Conservation (phyloP, 2,113 vertebrate genomes). For the Bombycilla garrulus region DNA sequence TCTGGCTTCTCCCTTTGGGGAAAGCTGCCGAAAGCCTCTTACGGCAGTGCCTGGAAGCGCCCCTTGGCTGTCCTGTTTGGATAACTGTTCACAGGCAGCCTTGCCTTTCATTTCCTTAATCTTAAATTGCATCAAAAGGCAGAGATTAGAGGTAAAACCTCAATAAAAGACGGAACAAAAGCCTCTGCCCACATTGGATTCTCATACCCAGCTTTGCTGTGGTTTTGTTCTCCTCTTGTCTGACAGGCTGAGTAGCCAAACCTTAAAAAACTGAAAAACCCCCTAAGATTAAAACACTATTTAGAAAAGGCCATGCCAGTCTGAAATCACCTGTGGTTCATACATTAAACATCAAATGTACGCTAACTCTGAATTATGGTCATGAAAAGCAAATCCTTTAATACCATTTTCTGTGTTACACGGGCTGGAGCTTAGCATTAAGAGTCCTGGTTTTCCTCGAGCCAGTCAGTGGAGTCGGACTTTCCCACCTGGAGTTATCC, state of each 20-base stretch:
- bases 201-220: constrained; percentile 65
- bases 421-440: constrained; percentile 67
- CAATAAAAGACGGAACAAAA: constrained; percentile 77
- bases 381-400: constrained; percentile 82
- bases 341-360: constrained; percentile 83
- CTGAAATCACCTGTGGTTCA: constrained; percentile 80
- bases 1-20: neutral
- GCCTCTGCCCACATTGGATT: constrained; percentile 67
- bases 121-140: constrained; percentile 81
- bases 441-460: constrained; percentile 19
- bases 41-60: constrained; percentile 47
- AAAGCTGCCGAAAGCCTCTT: constrained; percentile 62
- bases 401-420: constrained; percentile 73
- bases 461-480: neutral
- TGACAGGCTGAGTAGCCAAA: constrained; percentile 66
- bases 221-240: constrained; percentile 58
- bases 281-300: constrained; percentile 79
- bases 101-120: constrained; percentile 80
- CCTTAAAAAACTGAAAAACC: constrained; percentile 48
- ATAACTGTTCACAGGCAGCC: constrained; percentile 60
- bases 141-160: constrained; percentile 83
- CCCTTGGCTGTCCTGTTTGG: constrained; percentile 72
- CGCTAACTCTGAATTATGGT: constrained; percentile 81
- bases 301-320: constrained; percentile 75
- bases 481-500: neutral